A percentile compares a stretch with the other conserved stretches of the same genome.
phyloP scores from a whole-genome alignment of 2,113 vertebrate species.

The Chauna torquata region DNA sequence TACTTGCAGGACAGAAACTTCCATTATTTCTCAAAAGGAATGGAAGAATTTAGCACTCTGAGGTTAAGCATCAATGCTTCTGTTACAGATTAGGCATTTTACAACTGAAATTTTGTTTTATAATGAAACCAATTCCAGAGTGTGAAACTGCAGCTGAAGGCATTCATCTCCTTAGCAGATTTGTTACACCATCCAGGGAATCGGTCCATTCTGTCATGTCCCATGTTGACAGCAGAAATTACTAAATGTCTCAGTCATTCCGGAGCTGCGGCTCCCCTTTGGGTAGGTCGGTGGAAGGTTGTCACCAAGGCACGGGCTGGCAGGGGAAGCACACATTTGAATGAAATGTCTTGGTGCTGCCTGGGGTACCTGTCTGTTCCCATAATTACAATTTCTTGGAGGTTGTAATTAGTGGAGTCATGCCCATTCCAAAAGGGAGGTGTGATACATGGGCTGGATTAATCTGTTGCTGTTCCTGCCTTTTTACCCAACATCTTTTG shows the following conservation, averaged over 20 bases:
- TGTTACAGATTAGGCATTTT: constrained; percentile 11
- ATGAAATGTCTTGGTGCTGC: constrained; percentile 27
- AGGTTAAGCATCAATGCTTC: neutral
- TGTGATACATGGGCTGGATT: neutral
- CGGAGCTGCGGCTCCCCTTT: neutral
- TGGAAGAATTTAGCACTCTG: neutral
- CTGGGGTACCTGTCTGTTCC: constrained; percentile 51
- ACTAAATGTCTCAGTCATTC: constrained; percentile 41
- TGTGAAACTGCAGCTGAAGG: constrained; percentile 48
- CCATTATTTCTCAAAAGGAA: neutral
- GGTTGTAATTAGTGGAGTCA: constrained; percentile 58
- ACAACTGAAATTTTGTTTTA: neutral
- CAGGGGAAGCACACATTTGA: neutral
- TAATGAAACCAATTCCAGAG: neutral
- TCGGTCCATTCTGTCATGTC: constrained; percentile 12
- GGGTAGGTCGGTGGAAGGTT: constrained; percentile 50
- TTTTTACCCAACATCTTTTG: neutral
- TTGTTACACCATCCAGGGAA: constrained; percentile 29
- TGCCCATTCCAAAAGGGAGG: neutral
- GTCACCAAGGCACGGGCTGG: constrained; percentile 13
- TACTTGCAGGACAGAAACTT: neutral
- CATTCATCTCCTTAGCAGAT: constrained; percentile 19
- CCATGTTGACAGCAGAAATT: constrained; percentile 49
- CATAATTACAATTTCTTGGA: constrained; percentile 13
- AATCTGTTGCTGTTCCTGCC: neutral